Base-by-base conservation (phyloP, 2,113 vertebrate species). In the Cervus canadensis region DNA sequence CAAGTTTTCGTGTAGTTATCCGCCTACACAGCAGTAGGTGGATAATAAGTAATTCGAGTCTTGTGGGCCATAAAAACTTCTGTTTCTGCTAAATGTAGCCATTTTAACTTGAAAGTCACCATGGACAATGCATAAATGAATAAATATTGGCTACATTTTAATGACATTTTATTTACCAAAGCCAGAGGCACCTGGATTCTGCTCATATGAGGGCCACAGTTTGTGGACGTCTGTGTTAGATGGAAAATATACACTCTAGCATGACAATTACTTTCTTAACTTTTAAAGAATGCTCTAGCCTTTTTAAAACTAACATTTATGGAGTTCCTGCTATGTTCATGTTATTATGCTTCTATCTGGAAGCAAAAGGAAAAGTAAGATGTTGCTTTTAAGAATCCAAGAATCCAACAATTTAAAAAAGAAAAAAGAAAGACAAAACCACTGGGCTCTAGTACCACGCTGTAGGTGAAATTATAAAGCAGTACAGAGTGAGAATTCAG, bases 121-220 rank as follows among this genome's bases (percentile, higher is more conserved):
- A 85, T 48, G 14, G 59, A 40, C 28, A 85, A 54, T 45, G 36
- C 4, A 74, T 83, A 52, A 90, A 62, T 76, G 25, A 89, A 89
- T 59, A 6, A 40, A 1, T 64, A 2, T 67, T 40, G 28, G 11
- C 30, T 91, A 3, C 59, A 12, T 84, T 87, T 91, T 15, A 62
- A 36, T 84, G 23, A 79, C 60, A 71, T 33, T 50, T 89, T 81
- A 83, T 67, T 67, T 71, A 87, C 10, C 59, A 87, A 93, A 92
- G 19, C 14, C 82, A 33, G 16, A 83, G 52, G 5, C n/a, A 94
- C 28, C 33, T 64, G 30, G 25, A 76, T 59, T 74, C 82, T 62
- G 52, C 60, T 26, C 23, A 78, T 62, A 2, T 4, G 1, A 30
- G 17, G 1, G 0, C 6, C 59, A 81, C 1, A 54, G 15, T 48